Percentiles rank a stretch among this genome's conserved stretches.
Conservation (phyloP, 2,113 vertebrate species). For the Trematomus loennbergii region DNA sequence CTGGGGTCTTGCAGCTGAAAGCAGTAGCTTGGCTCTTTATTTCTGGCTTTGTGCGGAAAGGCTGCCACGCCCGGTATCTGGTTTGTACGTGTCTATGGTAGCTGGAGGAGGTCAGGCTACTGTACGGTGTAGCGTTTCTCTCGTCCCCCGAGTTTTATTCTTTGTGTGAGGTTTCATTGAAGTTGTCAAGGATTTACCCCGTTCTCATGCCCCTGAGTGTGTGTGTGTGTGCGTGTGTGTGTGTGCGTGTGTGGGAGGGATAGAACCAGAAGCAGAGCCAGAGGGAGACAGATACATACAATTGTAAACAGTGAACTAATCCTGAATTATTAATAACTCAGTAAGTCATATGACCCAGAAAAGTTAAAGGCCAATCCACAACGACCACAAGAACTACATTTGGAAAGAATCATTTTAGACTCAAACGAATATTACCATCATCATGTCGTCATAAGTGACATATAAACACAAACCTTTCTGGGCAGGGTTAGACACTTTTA, state of each 20-base stretch:
- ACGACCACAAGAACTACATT: conserved; percentile 42
- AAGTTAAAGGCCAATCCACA: conserved; percentile 54
- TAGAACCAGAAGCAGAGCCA: conserved; percentile 45
- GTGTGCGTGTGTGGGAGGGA: background rate
- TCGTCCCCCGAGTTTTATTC: conserved; percentile 69
- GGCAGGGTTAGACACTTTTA: conserved; percentile 66
- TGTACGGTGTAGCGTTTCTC: conserved; percentile 83
- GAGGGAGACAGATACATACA: conserved; percentile 53
- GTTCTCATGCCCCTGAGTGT: conserved; percentile 78
- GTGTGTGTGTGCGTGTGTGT: conserved; percentile 42
- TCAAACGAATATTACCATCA: conserved; percentile 58
- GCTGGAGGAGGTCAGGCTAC: conserved; percentile 77
- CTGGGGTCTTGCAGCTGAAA: conserved; percentile 81
- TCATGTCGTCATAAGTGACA: conserved; percentile 59
- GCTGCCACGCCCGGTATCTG: conserved; percentile 81
- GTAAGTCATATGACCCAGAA: conserved; percentile 56
- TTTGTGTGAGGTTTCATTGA: conserved; percentile 80
- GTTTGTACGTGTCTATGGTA: conserved; percentile 72
- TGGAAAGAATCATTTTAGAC: conserved; percentile 51
- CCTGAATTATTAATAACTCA: conserved; percentile 65
- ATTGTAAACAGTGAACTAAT: conserved; percentile 67
- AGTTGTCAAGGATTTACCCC: conserved; percentile 76
- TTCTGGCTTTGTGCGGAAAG: conserved; percentile 78
- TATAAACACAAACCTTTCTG: conserved; percentile 76
- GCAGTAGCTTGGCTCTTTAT: conserved; percentile 80